Conservation (phyloP, 2,888 invertebrate genomes). For the Andrena bucephala region DNA sequence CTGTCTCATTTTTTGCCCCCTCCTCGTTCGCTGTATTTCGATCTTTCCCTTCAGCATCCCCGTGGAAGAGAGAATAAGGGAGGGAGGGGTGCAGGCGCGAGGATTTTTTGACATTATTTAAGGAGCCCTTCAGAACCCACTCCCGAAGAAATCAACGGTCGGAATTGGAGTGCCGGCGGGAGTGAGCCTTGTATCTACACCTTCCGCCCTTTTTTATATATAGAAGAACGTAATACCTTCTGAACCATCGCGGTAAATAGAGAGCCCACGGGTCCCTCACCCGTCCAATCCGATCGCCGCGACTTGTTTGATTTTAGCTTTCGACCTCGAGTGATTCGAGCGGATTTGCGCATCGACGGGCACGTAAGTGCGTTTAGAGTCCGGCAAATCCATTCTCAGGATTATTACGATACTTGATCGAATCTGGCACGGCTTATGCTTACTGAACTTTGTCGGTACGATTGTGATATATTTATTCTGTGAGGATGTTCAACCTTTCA, state of each 20-base stretch:
- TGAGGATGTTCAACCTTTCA: background rate
- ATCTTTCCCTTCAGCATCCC: slow-evolving; percentile 27
- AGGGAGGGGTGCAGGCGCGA: slow-evolving; percentile 26
- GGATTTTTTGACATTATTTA: slow-evolving; percentile 76
- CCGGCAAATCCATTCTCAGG: slow-evolving; percentile 22
- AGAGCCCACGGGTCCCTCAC: slow-evolving; percentile 46
- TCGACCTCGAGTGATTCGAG: slow-evolving; percentile 53
- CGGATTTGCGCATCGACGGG: slow-evolving; percentile 61
- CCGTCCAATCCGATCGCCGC: slow-evolving; percentile 37
- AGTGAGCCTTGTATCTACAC: slow-evolving; percentile 55
- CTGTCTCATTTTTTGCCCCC: slow-evolving; percentile 20
- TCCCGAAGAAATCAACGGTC: slow-evolving; percentile 74
- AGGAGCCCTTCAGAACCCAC: slow-evolving; percentile 71
- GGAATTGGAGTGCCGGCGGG: slow-evolving; percentile 59
- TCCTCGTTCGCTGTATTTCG: slow-evolving; percentile 21
- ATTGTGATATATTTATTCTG: background rate
- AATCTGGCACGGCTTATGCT: background rate
- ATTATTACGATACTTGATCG: background rate
- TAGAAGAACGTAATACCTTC: slow-evolving; percentile 66
- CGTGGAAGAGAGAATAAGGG: background rate
- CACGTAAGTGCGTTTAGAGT: slow-evolving; percentile 30
- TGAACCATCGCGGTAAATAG: slow-evolving; percentile 68
- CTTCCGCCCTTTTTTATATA: slow-evolving; percentile 52
- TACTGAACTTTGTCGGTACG: background rate
- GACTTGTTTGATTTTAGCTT: slow-evolving; percentile 72